Percentiles rank a stretch among this genome's conserved stretches.
Conservation (phyloP, 2,888 invertebrate genomes). For the Drosophila pseudotalamancana region DNA sequence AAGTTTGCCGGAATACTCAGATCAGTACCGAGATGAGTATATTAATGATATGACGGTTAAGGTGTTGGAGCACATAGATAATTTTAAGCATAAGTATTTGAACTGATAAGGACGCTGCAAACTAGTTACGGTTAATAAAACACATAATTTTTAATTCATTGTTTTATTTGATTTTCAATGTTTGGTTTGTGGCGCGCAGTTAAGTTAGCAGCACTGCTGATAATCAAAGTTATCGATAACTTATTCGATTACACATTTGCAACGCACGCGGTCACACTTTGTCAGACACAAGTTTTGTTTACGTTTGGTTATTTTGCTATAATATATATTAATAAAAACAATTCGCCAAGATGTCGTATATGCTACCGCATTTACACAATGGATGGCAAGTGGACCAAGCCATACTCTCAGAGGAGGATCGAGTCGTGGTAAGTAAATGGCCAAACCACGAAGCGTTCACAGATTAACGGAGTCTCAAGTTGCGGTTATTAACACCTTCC, state of each 20-base stretch:
- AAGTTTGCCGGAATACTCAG: slow-evolving; percentile 65
- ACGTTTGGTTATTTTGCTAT: slow-evolving; percentile 40
- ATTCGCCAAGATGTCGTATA: slow-evolving; percentile 95
- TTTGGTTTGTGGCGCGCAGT: slow-evolving; percentile 12
- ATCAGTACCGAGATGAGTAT: slow-evolving; percentile 70
- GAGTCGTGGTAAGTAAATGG: slow-evolving; percentile 93
- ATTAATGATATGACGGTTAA: slow-evolving; percentile 82
- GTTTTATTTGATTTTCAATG: not conserved
- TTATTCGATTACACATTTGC: not conserved
- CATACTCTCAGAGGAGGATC: slow-evolving; percentile 98
- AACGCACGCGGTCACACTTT: slow-evolving; percentile 4
- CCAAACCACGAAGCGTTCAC: not conserved
- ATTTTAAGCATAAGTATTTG: slow-evolving; percentile 80
- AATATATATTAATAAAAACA: slow-evolving; percentile 38
- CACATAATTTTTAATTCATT: slow-evolving; percentile 9
- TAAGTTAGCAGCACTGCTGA: slow-evolving; percentile 23
- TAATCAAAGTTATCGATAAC: slow-evolving; percentile 22
- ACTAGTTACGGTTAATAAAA: slow-evolving; percentile 53
- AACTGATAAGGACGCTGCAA: slow-evolving; percentile 48
- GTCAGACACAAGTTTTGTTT: slow-evolving; percentile 48
- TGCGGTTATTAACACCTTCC: slow-evolving; percentile 1
- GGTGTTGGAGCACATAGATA: slow-evolving; percentile 82
- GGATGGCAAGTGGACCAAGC: slow-evolving; percentile 99
- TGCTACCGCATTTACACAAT: slow-evolving; percentile 99
- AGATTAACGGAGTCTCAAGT: not conserved